These are phyloP conservation scores for Cynopterus sphinx DNA, from an alignment of 2,797 vertebrate genomes.

Conservation along the genomic window DNA sequence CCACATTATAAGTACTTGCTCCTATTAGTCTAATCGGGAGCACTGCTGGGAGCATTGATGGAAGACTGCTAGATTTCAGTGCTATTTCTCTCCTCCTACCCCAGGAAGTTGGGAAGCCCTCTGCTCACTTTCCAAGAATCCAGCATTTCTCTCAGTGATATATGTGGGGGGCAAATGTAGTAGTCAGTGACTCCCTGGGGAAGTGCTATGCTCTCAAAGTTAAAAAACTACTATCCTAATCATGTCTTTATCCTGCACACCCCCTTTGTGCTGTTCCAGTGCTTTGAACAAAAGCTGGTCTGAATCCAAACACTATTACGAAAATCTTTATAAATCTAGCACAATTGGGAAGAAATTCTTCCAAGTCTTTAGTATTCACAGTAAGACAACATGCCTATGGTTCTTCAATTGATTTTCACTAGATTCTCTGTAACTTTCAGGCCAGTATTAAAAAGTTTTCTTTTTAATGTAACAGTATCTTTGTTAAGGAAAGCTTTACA, in stretches of 20 bases:
- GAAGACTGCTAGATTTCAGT: background rate
- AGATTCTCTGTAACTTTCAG: slow-evolving; percentile 65
- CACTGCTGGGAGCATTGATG: background rate
- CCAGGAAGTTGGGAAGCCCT: background rate
- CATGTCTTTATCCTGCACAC: background rate
- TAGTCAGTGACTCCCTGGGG: background rate
- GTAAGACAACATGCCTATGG: slow-evolving; percentile 38
- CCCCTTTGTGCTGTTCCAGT: background rate
- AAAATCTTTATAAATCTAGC: slow-evolving; percentile 63
- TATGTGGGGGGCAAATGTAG: background rate
- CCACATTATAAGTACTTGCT: background rate
- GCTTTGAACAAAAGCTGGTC: slow-evolving; percentile 52
- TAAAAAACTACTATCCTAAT: background rate
- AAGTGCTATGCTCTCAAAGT: background rate
- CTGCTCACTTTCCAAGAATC: background rate
- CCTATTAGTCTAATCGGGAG: background rate
- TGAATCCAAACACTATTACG: slow-evolving; percentile 51
- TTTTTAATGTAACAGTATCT: slow-evolving; percentile 58
- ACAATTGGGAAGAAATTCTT: slow-evolving; percentile 61
- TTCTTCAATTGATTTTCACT: slow-evolving; percentile 66
- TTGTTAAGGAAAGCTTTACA: slow-evolving; percentile 60
- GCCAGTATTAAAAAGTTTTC: slow-evolving; percentile 36
- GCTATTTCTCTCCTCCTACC: background rate
- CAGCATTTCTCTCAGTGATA: background rate
- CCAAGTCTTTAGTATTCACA: slow-evolving; percentile 59